phyloP scores from a whole-genome alignment of 2,113 vertebrate species.

The Hippocampus abdominalis region DNA sequence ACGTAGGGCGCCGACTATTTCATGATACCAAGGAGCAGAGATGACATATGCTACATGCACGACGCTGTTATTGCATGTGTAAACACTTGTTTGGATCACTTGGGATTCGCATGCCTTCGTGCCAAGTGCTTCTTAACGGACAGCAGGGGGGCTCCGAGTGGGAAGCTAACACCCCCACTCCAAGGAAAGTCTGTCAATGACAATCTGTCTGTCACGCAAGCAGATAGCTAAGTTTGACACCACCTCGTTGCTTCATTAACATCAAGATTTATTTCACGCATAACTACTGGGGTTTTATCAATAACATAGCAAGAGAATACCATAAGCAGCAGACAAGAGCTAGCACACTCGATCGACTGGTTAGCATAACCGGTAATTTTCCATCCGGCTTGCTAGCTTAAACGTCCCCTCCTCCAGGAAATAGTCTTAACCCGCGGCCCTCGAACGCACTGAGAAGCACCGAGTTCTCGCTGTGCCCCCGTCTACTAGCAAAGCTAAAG shows the following conservation, averaged over 20 bases:
- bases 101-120: rapidly evolving
- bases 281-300: rapidly evolving
- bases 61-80: rapidly evolving
- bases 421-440: slow-evolving; percentile 66
- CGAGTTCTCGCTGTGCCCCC: slow-evolving; percentile 56
- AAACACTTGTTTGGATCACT: background rate
- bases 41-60: slow-evolving; percentile 5
- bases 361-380: slow-evolving; percentile 34
- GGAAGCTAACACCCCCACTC: slow-evolving; percentile 1
- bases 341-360: background rate
- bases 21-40: slow-evolving; percentile 29
- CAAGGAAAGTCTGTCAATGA: slow-evolving; percentile 10
- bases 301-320: rapidly evolving
- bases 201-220: slow-evolving; percentile 35
- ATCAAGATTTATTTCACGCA: rapidly evolving
- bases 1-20: slow-evolving; percentile 27
- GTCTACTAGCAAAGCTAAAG: slow-evolving; percentile 7
- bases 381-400: slow-evolving; percentile 36
- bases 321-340: rapidly evolving
- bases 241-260: background rate
- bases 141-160: background rate
- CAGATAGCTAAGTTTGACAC: slow-evolving; percentile 26
- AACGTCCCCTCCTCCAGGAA: slow-evolving; percentile 37
- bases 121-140: background rate
- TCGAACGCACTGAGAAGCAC: slow-evolving; percentile 25